Conservation (phyloP, 2,797 vertebrate species). For the Alosa sapidissima region DNA sequence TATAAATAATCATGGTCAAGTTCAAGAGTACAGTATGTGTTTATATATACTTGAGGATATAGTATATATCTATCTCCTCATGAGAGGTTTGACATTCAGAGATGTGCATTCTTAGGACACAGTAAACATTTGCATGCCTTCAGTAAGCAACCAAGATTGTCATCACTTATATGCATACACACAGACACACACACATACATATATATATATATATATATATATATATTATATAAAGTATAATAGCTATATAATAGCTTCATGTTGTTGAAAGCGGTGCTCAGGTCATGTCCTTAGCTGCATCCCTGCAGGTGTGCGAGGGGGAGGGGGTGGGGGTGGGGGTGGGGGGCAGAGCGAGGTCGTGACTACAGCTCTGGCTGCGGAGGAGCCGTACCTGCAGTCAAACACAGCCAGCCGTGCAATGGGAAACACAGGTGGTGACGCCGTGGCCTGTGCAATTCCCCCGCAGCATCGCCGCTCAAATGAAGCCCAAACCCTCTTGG, state of each 20-base stretch:
- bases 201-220: too few species aligned
- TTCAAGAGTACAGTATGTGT: too few species aligned
- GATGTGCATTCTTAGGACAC: too few species aligned
- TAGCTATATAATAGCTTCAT: neutral
- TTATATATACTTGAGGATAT: too few species aligned
- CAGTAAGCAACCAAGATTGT: neutral
- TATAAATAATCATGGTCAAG: too few species aligned
- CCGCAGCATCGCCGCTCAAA: neutral
- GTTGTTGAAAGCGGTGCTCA: neutral
- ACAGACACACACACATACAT: neutral
- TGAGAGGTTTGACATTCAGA: neutral
- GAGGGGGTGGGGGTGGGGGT: neutral
- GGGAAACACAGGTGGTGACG: neutral
- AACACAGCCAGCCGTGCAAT: conserved; percentile 3
- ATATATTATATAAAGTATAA: neutral
- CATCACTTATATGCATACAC: neutral
- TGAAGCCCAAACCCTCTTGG: neutral
- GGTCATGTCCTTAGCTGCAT: neutral
- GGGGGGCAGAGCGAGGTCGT: neutral
- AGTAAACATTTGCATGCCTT: neutral
- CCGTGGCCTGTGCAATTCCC: neutral
- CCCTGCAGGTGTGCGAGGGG: neutral
- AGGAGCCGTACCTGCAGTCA: neutral
- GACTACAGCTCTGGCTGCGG: neutral
- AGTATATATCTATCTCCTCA: too few species aligned